Percentiles rank a stretch among this genome's conserved stretches.
phyloP scores from a whole-genome alignment of 2,113 vertebrate genomes.

The Parus major region DNA sequence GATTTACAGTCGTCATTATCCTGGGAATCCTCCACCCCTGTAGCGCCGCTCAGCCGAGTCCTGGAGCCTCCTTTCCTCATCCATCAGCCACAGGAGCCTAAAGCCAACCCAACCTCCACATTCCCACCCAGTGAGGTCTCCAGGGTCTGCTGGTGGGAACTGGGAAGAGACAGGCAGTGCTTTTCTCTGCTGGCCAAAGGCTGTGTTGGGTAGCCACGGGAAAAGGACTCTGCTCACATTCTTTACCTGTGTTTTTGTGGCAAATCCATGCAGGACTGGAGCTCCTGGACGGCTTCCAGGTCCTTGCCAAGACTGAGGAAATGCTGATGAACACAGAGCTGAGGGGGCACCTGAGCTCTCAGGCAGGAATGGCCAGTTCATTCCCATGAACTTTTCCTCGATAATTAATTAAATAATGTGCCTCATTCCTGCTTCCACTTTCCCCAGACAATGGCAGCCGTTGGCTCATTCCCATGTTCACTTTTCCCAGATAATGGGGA shows the following conservation, averaged over 20 bases:
- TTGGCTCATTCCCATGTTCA: not conserved
- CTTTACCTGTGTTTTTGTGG: not conserved
- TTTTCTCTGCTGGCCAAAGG: not conserved
- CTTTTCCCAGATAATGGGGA: not conserved
- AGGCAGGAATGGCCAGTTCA: not conserved
- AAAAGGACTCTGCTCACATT: accelerated
- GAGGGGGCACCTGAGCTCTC: not conserved
- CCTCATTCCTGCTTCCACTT: not conserved
- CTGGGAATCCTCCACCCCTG: not conserved
- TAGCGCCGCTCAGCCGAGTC: accelerated
- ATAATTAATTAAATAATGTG: too few species aligned
- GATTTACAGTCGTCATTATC: not conserved
- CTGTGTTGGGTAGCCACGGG: not conserved
- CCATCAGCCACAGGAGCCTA: not conserved
- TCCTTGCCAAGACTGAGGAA: not conserved
- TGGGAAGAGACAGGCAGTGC: accelerated
- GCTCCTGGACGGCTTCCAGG: not conserved
- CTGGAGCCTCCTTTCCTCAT: accelerated
- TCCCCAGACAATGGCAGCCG: accelerated
- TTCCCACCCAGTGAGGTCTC: not conserved
- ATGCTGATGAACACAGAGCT: not conserved
- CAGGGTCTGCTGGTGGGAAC: not conserved
- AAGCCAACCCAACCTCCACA: not conserved
- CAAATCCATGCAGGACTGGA: not conserved
- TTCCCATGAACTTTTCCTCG: not conserved